Base-by-base conservation (phyloP, 2,888 invertebrate genomes). In the Trisateles emortualis region DNA sequence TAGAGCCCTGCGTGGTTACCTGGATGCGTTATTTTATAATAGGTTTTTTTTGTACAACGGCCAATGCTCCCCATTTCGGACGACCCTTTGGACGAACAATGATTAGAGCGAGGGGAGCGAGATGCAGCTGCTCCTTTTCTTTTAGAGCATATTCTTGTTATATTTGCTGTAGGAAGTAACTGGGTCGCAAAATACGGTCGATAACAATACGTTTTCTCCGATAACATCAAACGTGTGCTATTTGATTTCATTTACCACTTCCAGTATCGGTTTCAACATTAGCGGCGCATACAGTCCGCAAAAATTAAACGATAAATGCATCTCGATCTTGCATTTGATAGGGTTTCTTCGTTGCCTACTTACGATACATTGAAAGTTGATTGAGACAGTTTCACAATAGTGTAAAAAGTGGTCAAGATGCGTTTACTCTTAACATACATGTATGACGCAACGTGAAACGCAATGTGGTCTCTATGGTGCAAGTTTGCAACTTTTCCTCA, bases 81-180 rank as follows among this genome's bases (percentile, higher is more conserved):
- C 84, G 90, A 88, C 91, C 90, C 88, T 88, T 82, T 87, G 86
- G 84, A 72, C 81, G 84, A 84, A 91, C 89, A 90, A 90, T 90
- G 83, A 87, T 87, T 84, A 85, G 81, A 85, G 71, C 68, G 84
- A 87, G 89, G 88, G 90, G 88, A 84, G 76, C 81, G 70, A 81
- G 75, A 81, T 87, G 92, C 92, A 92, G 92, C 92, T 92, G 92
- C 88, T 90, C 86, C 84, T 88, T 87, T 88, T 83, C 84, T 86
- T 84, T 84, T 78, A 72, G 65, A 78, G 70, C 58, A 76, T 76
- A 81, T 82, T 82, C 73, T 81, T 85, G 69, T 79, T 78, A 77
- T 78, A 70, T 75, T 71, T 50, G 64, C 64, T 53, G 53, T 68
- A 76, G 68, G 73, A 82, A 81, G 78, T 81, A 79, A 81, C 70